phyloP scores from a whole-genome alignment of 92 coral and sea anemone genomes.

The Palythoa grandis region DNA sequence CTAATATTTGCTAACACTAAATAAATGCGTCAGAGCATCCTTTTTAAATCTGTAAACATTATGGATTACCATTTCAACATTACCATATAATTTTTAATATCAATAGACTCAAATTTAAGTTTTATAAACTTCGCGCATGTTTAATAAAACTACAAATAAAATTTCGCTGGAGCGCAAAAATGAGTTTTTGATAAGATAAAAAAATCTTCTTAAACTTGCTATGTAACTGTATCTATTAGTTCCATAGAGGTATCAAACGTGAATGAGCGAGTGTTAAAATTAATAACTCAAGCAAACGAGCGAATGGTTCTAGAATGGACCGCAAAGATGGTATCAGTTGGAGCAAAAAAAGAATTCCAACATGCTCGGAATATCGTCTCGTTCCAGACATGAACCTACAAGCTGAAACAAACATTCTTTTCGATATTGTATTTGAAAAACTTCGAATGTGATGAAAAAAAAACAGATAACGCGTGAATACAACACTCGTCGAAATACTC shows the following conservation, averaged over 20 bases:
- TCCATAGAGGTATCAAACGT: neutral
- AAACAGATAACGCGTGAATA: neutral
- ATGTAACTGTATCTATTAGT: neutral
- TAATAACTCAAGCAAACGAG: neutral
- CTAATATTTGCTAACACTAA: neutral
- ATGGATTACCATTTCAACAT: neutral
- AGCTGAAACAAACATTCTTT: constrained; percentile 13
- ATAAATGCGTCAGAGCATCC: neutral
- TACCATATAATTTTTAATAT: neutral
- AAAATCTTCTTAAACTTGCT: neutral
- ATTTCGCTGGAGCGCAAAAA: neutral
- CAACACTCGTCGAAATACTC: neutral
- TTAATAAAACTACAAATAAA: neutral
- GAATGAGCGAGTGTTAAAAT: neutral
- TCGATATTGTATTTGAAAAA: neutral
- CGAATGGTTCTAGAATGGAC: constrained; percentile 3
- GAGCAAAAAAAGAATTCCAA: constrained; percentile 20
- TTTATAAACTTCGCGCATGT: neutral
- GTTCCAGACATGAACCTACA: constrained; percentile 4
- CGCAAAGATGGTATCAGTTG: constrained; percentile 29
- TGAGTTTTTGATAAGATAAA: neutral
- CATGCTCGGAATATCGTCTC: constrained; percentile 16
- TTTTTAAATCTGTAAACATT: constrained; percentile 11
- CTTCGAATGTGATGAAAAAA: constrained; percentile 16
- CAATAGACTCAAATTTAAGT: neutral